A percentile compares a stretch with the other conserved stretches of the same genome.
These are phyloP conservation scores for Heliopora coerulea DNA, from an alignment of 92 coral and sea anemone species.

Conservation along the genomic window DNA sequence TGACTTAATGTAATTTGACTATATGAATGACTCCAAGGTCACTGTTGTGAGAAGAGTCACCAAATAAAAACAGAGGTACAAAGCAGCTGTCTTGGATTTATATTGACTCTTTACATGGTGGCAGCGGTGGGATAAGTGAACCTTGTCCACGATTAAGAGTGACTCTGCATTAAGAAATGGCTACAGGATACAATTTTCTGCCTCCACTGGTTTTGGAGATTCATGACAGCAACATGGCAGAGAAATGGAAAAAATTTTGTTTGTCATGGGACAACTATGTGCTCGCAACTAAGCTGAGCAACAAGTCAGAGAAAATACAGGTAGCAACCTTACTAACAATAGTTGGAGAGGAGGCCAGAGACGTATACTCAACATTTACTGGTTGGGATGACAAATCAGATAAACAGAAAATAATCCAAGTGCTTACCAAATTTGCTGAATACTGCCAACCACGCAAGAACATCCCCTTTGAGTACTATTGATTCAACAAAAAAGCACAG, in stretches of 20 bases:
- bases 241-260: slow-evolving; percentile 42
- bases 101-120: no score
- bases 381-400: slow-evolving; percentile 29
- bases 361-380: slow-evolving; percentile 32
- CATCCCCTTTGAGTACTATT: background rate
- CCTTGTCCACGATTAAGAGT: no score
- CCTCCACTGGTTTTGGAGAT: slow-evolving; percentile 3
- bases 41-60: no score
- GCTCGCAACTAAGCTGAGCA: slow-evolving; percentile 34
- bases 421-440: slow-evolving; percentile 28
- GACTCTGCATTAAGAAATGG: no score
- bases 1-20: no score
- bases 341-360: slow-evolving; percentile 14
- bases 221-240: slow-evolving; percentile 34
- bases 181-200: slow-evolving; percentile 2
- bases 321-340: slow-evolving; percentile 28
- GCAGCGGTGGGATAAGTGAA: no score
- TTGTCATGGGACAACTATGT: slow-evolving; percentile 39
- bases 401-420: slow-evolving; percentile 23
- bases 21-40: no score
- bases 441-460: slow-evolving; percentile 47
- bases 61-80: no score
- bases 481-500: no score
- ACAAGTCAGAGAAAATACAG: slow-evolving; percentile 1
- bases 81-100: no score